Base-by-base conservation (phyloP, 1,140 invertebrate genomes). In the Drosophila mayri region DNA sequence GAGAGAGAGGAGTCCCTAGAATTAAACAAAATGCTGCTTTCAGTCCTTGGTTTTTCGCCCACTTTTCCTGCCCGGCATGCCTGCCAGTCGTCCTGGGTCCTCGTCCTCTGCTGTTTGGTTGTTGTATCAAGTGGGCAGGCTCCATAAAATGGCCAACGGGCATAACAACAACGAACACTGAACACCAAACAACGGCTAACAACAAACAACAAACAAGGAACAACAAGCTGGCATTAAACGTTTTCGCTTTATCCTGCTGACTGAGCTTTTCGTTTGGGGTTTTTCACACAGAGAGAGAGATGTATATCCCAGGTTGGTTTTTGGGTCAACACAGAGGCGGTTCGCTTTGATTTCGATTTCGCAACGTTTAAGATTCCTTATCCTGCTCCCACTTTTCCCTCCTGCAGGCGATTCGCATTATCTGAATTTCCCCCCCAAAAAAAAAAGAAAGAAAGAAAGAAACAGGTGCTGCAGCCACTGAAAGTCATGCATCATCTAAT, bases 231-330 rank as follows among this genome's bases (percentile, higher is more conserved):
- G 47, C 76, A 88, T 83, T 82, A 87, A 87, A 79, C 72, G 83
- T 44, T 88, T 62, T 84, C 72, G 65, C 82, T 87, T 88, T 77
- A 88, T 87, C 76, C 80, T 84, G 76, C 80, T 84, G 76, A 88
- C 84, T 80, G 84, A 60, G 84, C 79, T 79, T 66, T 81, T 49
- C 35, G 52, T 11, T 35, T 61, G 14, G 30, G 35, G 35, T 20
- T 44, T 43, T 55, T 46, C 32, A 5, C 25, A 20, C 3, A 20
- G 18, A 46, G 18, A 43, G 4, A 2, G n/a, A 3, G 10, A 14
- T 8, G 25, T 47, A 47, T 61, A 54, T 54, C 6, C 49, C 61
- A 75, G 82, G 61, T 71, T 68, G 74, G 43, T 37, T 54, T 75
- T 43, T 67, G 54, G 64, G 63, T 76, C 40, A 58, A 49, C 54